Base-by-base conservation (phyloP, 92 coral and sea anemone species). In the Phymanthus crucifer region DNA sequence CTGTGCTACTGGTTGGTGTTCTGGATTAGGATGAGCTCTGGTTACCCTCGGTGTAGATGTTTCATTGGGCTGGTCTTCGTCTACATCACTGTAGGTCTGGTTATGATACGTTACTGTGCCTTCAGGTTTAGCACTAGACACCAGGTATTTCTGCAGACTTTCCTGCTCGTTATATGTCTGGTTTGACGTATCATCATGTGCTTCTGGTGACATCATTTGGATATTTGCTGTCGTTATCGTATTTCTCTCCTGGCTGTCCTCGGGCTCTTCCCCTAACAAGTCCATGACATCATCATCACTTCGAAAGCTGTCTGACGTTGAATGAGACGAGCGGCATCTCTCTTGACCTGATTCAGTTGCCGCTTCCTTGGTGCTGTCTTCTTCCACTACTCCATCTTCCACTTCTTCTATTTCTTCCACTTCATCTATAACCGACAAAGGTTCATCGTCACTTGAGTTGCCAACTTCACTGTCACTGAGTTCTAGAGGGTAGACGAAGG, bases 211-310 rank as follows among this genome's bases (percentile, higher is more conserved):
- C 48, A 85, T 40, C 73, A 70, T 35, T 76, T 80, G 23, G 23
- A 78, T 76, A 38, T 77, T 67, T 71, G 34, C 69, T 32, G 89
- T 82, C 37, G 86, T 45, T 33, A 81, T 37, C 64, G 61, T 40
- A 21, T 47, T 36, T 47, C 83, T 57, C 0, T 71, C 84, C 21
- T 86, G 48, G 81, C 76, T 71, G 12, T 91, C 89, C 23, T 84
- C 93, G 32, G 79, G 87, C 54, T 87, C 97, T 6, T 93, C 99
- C 46, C 92, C 98, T 1, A 96, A 80, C 45, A 96, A 82, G 80
- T 96, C 99, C 89, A 96, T 88, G 50, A 96, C 98, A 83, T 96
- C 99, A 82, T 96, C 99, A 11, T 96, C 99, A 76, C 94, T 96
- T 74, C 80, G 85, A 73, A 96, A 96, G 56, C 97, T 92, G 65